A percentile compares a stretch with the other conserved stretches of the same genome.
These are phyloP conservation scores for Drosophila prostipennis DNA, from an alignment of 2,888 invertebrate genomes.

Conservation along the genomic window DNA sequence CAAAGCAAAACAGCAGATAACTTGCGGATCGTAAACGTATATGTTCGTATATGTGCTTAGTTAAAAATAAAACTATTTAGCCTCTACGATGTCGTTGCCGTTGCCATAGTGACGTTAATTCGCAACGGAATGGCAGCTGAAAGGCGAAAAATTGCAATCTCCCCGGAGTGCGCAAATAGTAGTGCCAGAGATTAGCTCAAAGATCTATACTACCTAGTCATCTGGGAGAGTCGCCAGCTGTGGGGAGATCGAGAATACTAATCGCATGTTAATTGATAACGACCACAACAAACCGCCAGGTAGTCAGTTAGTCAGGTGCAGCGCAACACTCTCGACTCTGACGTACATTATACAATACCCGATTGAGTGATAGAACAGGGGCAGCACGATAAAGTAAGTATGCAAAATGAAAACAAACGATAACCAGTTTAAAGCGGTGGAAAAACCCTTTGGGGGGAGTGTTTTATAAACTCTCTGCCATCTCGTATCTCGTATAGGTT, in stretches of 20 bases:
- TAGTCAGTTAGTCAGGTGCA: conserved; percentile 29
- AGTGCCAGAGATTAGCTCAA: conserved; percentile 19
- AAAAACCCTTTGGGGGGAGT: conserved; percentile 34
- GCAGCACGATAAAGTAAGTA: conserved; percentile 18
- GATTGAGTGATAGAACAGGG: conserved; percentile 25
- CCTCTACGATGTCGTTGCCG: conserved; percentile 62
- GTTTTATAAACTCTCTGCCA: neutral
- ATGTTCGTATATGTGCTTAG: conserved; percentile 16
- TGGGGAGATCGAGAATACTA: conserved; percentile 21
- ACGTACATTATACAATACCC: conserved; percentile 44
- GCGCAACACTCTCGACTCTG: conserved; percentile 24
- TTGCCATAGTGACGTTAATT: conserved; percentile 63
- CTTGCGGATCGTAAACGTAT: conserved; percentile 15
- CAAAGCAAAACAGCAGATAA: conserved; percentile 61
- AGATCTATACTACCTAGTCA: conserved; percentile 2
- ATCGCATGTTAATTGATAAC: conserved; percentile 50
- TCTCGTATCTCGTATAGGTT: conserved; percentile 2
- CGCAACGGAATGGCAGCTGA: conserved; percentile 13
- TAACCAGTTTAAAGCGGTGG: conserved; percentile 41
- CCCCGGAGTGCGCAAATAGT: conserved; percentile 18
- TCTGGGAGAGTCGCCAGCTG: conserved; percentile 41
- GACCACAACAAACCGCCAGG: conserved; percentile 25
- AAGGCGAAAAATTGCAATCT: conserved; percentile 37
- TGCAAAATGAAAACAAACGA: conserved; percentile 46
- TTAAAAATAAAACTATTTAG: conserved; percentile 77